phyloP scores from a whole-genome alignment of 2,797 vertebrate genomes.

The Sebastes taczanowskii region DNA sequence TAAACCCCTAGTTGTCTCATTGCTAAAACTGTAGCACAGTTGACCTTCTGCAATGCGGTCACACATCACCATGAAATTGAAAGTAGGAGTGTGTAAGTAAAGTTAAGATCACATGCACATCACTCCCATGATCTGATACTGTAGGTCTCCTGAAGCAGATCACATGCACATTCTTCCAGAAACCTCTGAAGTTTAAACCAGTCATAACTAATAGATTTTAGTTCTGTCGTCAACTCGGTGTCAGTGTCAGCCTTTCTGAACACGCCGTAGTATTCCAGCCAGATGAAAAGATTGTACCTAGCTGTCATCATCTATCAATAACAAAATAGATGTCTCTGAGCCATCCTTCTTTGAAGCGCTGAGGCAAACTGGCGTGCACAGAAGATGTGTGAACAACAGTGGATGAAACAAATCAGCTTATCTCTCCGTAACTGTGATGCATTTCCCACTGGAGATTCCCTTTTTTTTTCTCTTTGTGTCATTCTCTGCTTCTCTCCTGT shows the following conservation, averaged over 20 bases:
- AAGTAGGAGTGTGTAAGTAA: background rate
- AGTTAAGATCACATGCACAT: background rate
- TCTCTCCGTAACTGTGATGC: constrained; percentile 36
- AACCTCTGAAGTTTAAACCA: background rate
- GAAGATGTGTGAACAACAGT: constrained; percentile 27
- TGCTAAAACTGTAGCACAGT: background rate
- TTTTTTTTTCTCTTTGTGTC: constrained; percentile 19
- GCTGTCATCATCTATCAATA: constrained; percentile 41
- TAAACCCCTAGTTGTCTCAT: background rate
- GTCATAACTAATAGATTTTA: constrained; percentile 10
- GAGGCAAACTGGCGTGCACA: constrained; percentile 23
- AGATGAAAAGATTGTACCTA: constrained; percentile 30
- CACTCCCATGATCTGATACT: background rate
- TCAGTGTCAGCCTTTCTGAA: background rate
- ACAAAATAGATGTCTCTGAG: constrained; percentile 25
- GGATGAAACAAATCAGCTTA: constrained; percentile 52
- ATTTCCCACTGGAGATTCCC: constrained; percentile 28
- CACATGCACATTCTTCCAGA: background rate
- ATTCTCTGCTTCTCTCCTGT: constrained; percentile 8
- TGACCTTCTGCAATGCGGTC: background rate
- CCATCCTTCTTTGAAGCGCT: constrained; percentile 30
- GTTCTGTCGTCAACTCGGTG: background rate
- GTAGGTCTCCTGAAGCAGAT: background rate
- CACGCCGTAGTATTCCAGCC: background rate
- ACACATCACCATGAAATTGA: background rate